Evolutionary conservation across 2,888 invertebrate species (phyloP).

Genomic region (Platypus cylindrus): DNA sequence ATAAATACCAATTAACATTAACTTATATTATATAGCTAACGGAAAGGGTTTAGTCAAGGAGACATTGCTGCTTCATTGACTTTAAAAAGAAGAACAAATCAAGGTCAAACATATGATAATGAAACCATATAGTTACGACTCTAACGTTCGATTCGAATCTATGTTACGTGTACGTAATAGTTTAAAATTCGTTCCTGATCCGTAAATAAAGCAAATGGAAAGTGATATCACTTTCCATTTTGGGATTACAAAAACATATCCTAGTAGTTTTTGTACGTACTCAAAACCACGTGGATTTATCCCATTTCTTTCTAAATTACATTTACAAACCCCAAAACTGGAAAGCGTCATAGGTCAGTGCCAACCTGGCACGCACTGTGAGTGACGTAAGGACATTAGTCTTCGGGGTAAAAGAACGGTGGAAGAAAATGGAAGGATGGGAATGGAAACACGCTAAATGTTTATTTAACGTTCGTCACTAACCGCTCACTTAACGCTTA

Average conservation of each 20-base stretch:
- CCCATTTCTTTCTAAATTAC: slow-evolving; percentile 16
- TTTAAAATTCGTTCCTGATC: too few relatives aligned
- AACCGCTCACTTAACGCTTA: slow-evolving; percentile 17
- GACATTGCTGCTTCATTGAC: too few relatives aligned
- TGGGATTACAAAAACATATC: background rate
- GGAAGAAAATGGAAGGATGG: slow-evolving; percentile 4
- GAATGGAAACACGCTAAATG: slow-evolving; percentile 14
- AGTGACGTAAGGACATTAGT: slow-evolving; percentile 17
- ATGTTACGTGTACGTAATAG: too few relatives aligned
- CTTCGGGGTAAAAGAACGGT: slow-evolving; percentile 12
- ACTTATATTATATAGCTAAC: too few relatives aligned
- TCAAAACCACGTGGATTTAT: slow-evolving; percentile 13
- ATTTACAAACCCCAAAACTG: slow-evolving; percentile 14
- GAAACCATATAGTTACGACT: too few relatives aligned
- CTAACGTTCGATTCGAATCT: too few relatives aligned
- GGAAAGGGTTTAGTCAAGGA: too few relatives aligned
- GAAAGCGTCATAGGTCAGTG: slow-evolving; percentile 16
- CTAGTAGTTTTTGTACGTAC: slow-evolving; percentile 16
- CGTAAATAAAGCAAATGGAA: too few relatives aligned
- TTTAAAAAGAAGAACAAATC: too few relatives aligned
- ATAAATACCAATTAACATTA: too few relatives aligned
- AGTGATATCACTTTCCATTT: too few relatives aligned
- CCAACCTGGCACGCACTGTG: slow-evolving; percentile 16
- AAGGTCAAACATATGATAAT: too few relatives aligned
- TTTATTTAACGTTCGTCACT: slow-evolving; percentile 15